Evolutionary conservation across 2,888 invertebrate genomes (phyloP), one percentile per base, ranked within the genome.

Genomic region (Chymomyza fuscimana): DNA sequence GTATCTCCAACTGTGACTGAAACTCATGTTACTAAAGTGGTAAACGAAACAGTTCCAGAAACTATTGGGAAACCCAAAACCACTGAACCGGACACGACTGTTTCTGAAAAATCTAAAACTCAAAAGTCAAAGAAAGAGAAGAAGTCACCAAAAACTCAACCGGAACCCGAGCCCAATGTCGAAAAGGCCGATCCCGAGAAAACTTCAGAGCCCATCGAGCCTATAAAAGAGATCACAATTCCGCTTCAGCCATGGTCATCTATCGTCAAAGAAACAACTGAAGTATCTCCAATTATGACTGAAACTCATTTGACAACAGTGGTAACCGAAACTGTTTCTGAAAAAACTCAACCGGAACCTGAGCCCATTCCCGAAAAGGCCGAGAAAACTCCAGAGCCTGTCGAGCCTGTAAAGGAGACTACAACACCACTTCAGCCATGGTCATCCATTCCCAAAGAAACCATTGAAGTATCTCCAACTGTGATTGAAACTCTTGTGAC

Each of bases 61-160:
- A 36, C 6, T 46, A 12, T 46, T 46, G 65, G 69, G 0, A 52
- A 70, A 10, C 54, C 6, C 4, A 52, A 64, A 9, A 10, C 70
- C 0, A 67, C 69, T 15, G 81, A 80, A 29, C 72, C 77, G 25
- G 66, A 60, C 7, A 69, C 73, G 0, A n/a, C 22, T 9, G 72
- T 68, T 0, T 73, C 52, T n/a, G 72, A 77, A 5, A 76, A 76
- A 12, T 54, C 58, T 15, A 36, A 56, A 19, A 32, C 9, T 2
- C 32, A 63, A 46, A 69, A 25, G 4, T 4, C 25, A 25, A 25
- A 69, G 40, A 46, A 46, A 46, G 12, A 46, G 12, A 46, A 73
- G 22, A 62, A 46, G 7, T 19, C 60, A 63, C 7, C 54, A 5
- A 60, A 50, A 51, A 54, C 16, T 52, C 59, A 67, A 50, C 40